Evolutionary conservation across 2,113 vertebrate species (phyloP).

Genomic region (Sapayoa aenigma): DNA sequence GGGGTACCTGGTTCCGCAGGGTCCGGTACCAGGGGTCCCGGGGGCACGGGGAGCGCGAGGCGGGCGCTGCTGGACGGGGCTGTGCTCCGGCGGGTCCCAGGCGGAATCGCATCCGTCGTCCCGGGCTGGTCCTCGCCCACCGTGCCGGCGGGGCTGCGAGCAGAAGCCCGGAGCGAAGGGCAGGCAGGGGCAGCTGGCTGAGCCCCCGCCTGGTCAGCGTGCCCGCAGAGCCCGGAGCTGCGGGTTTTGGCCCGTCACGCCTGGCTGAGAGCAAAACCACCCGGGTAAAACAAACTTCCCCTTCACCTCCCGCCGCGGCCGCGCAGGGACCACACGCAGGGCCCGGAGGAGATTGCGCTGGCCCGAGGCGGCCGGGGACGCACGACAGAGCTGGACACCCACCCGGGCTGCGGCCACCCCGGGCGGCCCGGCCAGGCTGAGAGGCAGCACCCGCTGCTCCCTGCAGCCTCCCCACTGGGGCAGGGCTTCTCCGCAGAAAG

Average conservation of each 20-base stretch:
- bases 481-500: fast-evolving
- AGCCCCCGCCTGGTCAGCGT: not conserved
- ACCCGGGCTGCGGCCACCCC: not conserved
- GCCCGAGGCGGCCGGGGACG: not conserved
- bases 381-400: not conserved
- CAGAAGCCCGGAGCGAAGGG: not conserved
- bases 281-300: not conserved
- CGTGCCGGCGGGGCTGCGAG: not conserved
- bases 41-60: no score
- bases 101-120: not conserved
- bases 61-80: no score
- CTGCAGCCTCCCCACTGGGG: not conserved
- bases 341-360: not conserved
- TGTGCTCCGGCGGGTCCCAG: not conserved
- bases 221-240: not conserved
- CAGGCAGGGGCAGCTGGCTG: not conserved
- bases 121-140: not conserved
- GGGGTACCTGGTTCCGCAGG: not conserved
- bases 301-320: not conserved
- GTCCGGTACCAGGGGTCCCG: not conserved
- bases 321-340: not conserved
- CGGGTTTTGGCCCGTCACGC: not conserved
- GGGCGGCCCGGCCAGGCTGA: not conserved
- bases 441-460: not conserved
- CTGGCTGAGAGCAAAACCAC: not conserved